phyloP scores from a whole-genome alignment of 2,888 invertebrate species.

The Adelognathus sp. region DNA sequence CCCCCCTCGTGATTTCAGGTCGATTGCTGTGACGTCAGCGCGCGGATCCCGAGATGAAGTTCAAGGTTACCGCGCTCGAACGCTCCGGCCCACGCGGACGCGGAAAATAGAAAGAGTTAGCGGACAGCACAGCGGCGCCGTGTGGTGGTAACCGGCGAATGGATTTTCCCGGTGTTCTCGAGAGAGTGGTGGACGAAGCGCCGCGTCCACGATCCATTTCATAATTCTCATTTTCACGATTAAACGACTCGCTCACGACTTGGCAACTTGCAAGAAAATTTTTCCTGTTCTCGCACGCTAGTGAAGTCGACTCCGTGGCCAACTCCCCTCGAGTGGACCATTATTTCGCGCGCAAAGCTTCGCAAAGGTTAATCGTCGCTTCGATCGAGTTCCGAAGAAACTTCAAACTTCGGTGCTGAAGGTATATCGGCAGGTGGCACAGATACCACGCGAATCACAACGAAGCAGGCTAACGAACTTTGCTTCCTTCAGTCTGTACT shows the following conservation, averaged over 20 bases:
- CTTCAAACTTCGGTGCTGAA: background rate
- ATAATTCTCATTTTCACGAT: slow-evolving; percentile 16
- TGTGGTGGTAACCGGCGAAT: background rate
- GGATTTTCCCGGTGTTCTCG: slow-evolving; percentile 52
- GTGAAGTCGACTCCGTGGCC: no score
- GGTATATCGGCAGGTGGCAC: background rate
- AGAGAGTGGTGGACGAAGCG: slow-evolving; percentile 8
- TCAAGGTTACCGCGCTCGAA: slow-evolving; percentile 77
- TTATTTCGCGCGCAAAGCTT: background rate
- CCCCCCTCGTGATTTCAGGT: slow-evolving; percentile 71
- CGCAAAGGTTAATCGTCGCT: slow-evolving; percentile 6
- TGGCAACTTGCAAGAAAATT: background rate
- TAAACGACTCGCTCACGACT: background rate
- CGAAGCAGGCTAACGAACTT: background rate
- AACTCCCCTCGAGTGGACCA: background rate
- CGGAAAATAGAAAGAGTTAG: slow-evolving; percentile 74
- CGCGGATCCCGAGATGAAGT: slow-evolving; percentile 78
- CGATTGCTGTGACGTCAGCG: slow-evolving; percentile 79
- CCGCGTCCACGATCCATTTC: background rate
- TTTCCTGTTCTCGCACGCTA: background rate
- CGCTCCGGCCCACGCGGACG: slow-evolving; percentile 74
- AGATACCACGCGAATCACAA: background rate
- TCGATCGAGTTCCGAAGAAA: slow-evolving; percentile 1
- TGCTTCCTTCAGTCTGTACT: background rate
- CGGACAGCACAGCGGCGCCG: background rate